These are phyloP conservation scores for Prunella fulvescens DNA, from an alignment of 2,113 vertebrate genomes.

Conservation along the genomic window DNA sequence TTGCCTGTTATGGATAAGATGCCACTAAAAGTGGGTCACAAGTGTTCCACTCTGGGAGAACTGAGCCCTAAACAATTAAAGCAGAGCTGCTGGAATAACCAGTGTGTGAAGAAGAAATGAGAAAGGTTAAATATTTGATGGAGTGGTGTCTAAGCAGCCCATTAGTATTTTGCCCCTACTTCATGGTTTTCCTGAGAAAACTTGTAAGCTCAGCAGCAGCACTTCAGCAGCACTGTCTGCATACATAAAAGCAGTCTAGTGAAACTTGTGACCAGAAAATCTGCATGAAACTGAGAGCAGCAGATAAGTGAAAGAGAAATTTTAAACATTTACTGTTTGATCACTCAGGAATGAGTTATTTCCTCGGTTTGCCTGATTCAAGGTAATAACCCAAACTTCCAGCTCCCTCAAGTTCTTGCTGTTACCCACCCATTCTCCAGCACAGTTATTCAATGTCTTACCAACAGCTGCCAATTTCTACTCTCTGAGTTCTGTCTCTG, in stretches of 20 bases:
- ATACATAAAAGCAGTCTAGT: neutral
- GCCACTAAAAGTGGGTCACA: conserved; percentile 29
- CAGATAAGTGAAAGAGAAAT: neutral
- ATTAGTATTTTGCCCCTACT: conserved; percentile 29
- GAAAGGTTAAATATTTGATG: conserved; percentile 59
- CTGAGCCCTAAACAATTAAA: conserved; percentile 46
- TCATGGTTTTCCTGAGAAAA: conserved; percentile 30
- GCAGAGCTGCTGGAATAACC: neutral
- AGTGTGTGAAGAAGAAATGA: conserved; percentile 31
- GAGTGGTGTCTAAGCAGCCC: conserved; percentile 37
- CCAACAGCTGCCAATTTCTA: neutral
- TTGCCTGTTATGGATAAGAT: neutral
- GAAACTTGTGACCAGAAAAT: conserved; percentile 2
- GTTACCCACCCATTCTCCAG: neutral
- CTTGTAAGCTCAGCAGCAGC: conserved; percentile 31
- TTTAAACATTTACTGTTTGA: neutral
- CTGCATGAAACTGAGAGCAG: neutral
- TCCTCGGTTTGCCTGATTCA: neutral
- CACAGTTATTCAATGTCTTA: neutral
- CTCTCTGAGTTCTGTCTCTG: neutral
- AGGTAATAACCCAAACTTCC: neutral
- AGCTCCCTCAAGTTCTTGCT: neutral
- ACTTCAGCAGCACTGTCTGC: neutral
- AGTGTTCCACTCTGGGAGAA: neutral
- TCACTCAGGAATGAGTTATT: neutral